Evolutionary conservation across 1,140 invertebrate species (phyloP).

Genomic region (Drosophila suzukii): DNA sequence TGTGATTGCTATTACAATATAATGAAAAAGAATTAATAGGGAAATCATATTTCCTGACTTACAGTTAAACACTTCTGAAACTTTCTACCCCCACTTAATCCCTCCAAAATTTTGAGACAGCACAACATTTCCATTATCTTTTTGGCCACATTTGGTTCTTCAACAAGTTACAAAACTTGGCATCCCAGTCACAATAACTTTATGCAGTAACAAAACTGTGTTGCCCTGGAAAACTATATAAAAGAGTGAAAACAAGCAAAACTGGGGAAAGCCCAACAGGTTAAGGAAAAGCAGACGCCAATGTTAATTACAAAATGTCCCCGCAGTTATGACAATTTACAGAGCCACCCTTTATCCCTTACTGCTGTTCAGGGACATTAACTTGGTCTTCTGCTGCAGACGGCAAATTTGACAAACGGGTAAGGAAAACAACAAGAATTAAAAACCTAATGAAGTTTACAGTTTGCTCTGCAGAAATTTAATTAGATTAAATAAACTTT

Average conservation of each 20-base stretch:
- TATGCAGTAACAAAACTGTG: conserved; percentile 12
- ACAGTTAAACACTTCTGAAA: not conserved
- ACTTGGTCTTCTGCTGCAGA: conserved; percentile 42
- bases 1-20: not conserved
- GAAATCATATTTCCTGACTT: not conserved
- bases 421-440: conserved; percentile 7
- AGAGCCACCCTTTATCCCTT: conserved; percentile 15
- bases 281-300: conserved; percentile 34
- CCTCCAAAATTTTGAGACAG: conserved; percentile 15
- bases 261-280: conserved; percentile 51
- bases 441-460: conserved; percentile 62
- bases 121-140: conserved; percentile 19
- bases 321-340: conserved; percentile 67
- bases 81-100: not conserved
- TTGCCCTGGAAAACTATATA: conserved; percentile 26
- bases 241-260: conserved; percentile 12
- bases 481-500: conserved; percentile 68
- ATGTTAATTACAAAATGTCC: conserved; percentile 52
- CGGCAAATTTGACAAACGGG: conserved; percentile 26
- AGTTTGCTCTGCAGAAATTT: conserved; percentile 50
- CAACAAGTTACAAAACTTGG: conserved; percentile 19
- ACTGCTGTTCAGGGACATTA: conserved; percentile 59
- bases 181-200: conserved; percentile 15
- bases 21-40: not conserved
- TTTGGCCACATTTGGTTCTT: conserved; percentile 14